A percentile compares a stretch with the other conserved stretches of the same genome.
phyloP scores from a whole-genome alignment of 2,888 invertebrate genomes.

The Micoletzkya japonica region DNA sequence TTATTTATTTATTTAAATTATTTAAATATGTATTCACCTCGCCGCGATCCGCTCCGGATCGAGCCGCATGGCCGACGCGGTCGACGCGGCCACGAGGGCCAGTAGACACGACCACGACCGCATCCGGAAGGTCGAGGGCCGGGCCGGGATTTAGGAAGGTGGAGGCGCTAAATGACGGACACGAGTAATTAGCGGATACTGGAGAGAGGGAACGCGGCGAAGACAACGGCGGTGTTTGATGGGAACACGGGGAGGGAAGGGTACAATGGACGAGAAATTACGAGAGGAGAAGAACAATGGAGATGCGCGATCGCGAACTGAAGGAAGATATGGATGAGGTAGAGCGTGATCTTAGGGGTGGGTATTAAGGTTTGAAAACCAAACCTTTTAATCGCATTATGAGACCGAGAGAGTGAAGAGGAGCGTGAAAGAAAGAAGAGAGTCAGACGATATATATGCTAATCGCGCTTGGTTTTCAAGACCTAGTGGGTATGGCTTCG shows the following conservation, averaged over 20 bases:
- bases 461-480: no score
- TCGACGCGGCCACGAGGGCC: conserved; percentile 8
- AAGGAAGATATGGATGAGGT: not conserved
- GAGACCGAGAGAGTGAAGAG: conserved; percentile 8
- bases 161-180: conserved; percentile 31
- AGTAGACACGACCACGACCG: conserved; percentile 1
- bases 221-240: not conserved
- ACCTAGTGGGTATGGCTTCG: conserved; percentile 2
- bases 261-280: not conserved
- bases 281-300: not conserved
- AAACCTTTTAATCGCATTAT: conserved; percentile 2
- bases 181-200: conserved; percentile 29
- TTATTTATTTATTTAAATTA: no score
- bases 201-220: conserved; percentile 4
- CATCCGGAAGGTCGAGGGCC: conserved; percentile 4
- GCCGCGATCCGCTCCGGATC: conserved; percentile 58
- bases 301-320: conserved; percentile 2
- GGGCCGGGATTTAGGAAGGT: conserved; percentile 26
- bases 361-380: no score
- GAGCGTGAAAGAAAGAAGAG: conserved; percentile 1
- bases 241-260: not conserved
- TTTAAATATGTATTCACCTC: conserved; percentile 41
- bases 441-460: no score
- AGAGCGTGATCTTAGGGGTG: not conserved
- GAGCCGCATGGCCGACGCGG: conserved; percentile 45